Evolutionary conservation across 2,797 vertebrate genomes (phyloP), one percentile per base, ranked within the genome.

Genomic region (Amblyraja radiata): DNA sequence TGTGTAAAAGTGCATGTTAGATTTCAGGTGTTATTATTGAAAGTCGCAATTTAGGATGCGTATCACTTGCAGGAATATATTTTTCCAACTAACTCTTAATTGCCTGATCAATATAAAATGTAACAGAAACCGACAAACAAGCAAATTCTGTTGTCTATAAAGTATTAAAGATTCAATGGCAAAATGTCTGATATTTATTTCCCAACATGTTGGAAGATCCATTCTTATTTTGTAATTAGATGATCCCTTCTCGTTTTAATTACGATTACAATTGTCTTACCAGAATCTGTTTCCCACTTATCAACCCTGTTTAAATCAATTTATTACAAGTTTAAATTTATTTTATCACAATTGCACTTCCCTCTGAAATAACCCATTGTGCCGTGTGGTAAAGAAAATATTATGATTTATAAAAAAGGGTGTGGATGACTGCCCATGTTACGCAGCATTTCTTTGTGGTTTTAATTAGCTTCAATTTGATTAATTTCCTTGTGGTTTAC

Each of bases 391-490:
- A 6, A 54, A 54, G 46, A 54, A 54, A 54, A 54, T 46, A 46
- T 46, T 46, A 54, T 54, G 46, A 54, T 54, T 54, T 54, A 54
- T 46, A 54, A 54, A 54, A 46, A 54, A 54, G 5, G 46, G 46
- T 54, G 46, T 54, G 46, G 46, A 6, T 54, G 46, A 54, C 46
- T 54, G 46, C 46, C 6, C 5, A 54, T 54, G 46, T 54, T 54
- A 54, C 46, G 68, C 65, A 68, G 1, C 16, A 68, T 68, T 68
- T 68, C 16, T 11, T 16, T 68, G 65, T 68, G 10, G 46, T 68
- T 68, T 68, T 68, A 68, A 68, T 94, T 94, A 94, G 94, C 94
- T 94, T 94, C 93, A 91, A 93, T 94, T 95, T 94, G 92, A 93
- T 93, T 93, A 32, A 93, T 81, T 81, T 14, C 39, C 21, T 54